A percentile compares a stretch with the other conserved stretches of the same genome.
Evolutionary conservation across 35 echinoderm and acorn worm species (phyloP).

Genomic region (Lytechinus pictus): DNA sequence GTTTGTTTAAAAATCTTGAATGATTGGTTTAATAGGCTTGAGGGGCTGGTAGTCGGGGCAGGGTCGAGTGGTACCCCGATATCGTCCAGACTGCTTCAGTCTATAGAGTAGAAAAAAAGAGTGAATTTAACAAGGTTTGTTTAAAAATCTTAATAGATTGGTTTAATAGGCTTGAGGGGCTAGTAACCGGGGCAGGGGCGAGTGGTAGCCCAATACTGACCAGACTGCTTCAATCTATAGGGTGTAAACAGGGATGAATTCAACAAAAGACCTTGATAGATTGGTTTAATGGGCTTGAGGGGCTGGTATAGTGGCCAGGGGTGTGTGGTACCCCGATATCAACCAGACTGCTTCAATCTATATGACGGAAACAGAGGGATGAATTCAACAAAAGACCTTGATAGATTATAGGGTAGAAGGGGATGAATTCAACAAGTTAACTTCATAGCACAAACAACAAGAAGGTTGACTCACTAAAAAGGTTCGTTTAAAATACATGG

Average conservation of each 20-base stretch:
- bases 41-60: conserved; percentile 91
- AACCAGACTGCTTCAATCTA: conserved; percentile 79
- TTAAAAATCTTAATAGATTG: conserved; percentile 64
- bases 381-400: too few species aligned
- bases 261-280: conserved; percentile 43
- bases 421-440: too few species aligned
- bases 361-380: too few species aligned
- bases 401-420: too few species aligned
- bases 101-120: conserved; percentile 30
- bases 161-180: conserved; percentile 69
- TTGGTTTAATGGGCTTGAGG: conserved; percentile 64
- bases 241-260: background rate
- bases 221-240: conserved; percentile 78
- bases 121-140: too few species aligned
- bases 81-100: conserved; percentile 73
- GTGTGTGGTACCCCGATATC: conserved; percentile 59
- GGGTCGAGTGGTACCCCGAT: conserved; percentile 58
- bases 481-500: too few species aligned
- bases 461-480: too few species aligned
- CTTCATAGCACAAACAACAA: too few species aligned
- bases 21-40: conserved; percentile 62
- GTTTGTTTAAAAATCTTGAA: conserved; percentile 17
- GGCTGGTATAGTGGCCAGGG: conserved; percentile 92
- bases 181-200: conserved; percentile 84
- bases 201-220: conserved; percentile 56